Evolutionary conservation across 2,888 invertebrate genomes (phyloP).

Genomic region (Chloroclystis v-ata): DNA sequence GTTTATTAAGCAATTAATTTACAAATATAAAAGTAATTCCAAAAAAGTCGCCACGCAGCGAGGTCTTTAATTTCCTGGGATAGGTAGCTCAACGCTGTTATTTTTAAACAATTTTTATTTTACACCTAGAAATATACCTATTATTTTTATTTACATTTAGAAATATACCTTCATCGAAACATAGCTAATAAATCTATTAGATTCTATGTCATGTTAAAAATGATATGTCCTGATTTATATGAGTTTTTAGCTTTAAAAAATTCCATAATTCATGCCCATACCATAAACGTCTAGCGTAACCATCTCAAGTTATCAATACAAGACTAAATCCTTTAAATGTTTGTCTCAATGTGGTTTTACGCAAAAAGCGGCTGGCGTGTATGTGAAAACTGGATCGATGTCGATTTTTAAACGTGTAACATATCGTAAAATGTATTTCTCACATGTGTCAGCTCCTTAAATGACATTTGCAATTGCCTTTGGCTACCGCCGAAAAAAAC

Average conservation of each 20-base stretch:
- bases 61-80: no score
- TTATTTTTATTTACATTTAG: no score
- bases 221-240: neutral
- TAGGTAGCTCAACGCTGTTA: no score
- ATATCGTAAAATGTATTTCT: constrained; percentile 44
- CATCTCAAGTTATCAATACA: constrained; percentile 3
- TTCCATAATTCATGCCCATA: constrained; percentile 1
- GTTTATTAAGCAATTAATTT: no score
- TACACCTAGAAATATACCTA: no score
- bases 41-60: no score
- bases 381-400: constrained; percentile 41
- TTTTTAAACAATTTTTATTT: no score
- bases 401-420: constrained; percentile 46
- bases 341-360: constrained; percentile 5
- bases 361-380: constrained; percentile 18
- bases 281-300: neutral
- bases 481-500: constrained; percentile 42
- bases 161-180: no score
- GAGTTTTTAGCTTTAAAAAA: neutral
- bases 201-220: neutral
- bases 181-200: neutral
- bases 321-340: constrained; percentile 5
- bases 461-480: constrained; percentile 23
- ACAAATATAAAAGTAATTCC: no score
- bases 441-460: constrained; percentile 39